A percentile compares a stretch with the other conserved stretches of the same genome.
Evolutionary conservation across 2,888 invertebrate species (phyloP).

Genomic region (Icerya purchasi): DNA sequence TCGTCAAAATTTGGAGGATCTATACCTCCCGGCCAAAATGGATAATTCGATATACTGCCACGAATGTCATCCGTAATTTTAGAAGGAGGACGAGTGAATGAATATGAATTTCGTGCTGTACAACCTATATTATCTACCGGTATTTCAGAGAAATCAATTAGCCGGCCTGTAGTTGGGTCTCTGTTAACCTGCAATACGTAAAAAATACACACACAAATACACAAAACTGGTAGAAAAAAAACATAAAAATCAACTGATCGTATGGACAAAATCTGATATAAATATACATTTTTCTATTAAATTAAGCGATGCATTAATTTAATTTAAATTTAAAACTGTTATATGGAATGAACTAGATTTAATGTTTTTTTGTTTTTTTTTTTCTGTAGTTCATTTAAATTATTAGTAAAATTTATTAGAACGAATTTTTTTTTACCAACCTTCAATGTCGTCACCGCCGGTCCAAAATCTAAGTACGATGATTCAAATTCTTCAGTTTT

Average conservation of each 20-base stretch:
- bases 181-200: conserved; percentile 47
- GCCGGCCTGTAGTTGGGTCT: conserved; percentile 52
- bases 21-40: conserved; percentile 15
- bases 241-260: too few species aligned
- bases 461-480: conserved; percentile 30
- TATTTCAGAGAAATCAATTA: conserved; percentile 44
- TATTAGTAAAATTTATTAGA: background rate
- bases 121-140: conserved; percentile 26
- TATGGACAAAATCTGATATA: too few species aligned
- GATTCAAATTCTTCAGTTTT: conserved; percentile 32
- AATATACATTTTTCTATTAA: too few species aligned
- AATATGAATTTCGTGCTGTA: conserved; percentile 50
- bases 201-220: too few species aligned
- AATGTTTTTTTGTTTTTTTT: too few species aligned
- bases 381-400: background rate
- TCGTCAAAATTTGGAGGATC: conserved; percentile 5
- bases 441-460: conserved; percentile 31
- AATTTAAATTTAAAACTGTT: too few species aligned
- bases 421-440: conserved; percentile 23
- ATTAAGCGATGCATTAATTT: too few species aligned
- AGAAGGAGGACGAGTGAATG: conserved; percentile 55
- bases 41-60: conserved; percentile 9
- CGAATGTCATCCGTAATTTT: conserved; percentile 37
- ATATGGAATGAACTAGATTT: too few species aligned
- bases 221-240: conserved; percentile 2